Base-by-base conservation (phyloP, 2,888 invertebrate species). In the Nomada fabriciana region DNA sequence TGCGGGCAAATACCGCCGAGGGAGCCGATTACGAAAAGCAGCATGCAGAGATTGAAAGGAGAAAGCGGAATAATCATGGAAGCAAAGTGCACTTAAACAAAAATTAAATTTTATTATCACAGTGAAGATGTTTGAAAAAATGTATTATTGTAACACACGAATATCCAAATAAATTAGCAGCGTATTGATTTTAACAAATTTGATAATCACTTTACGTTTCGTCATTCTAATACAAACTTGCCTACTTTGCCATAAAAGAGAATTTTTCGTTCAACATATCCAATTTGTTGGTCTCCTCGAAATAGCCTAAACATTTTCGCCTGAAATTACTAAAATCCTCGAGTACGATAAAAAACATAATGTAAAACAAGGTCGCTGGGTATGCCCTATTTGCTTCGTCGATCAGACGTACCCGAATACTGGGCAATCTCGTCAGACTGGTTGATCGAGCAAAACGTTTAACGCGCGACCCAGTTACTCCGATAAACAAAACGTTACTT, bases 1-100 rank as follows among this genome's bases (percentile, higher is more conserved):
- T 83, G 78, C 82, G 73, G 61, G 83, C 83, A 83, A 83, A 82
- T 70, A 83, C 60, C 55, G 57, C 77, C 68, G 59, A 69, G 73
- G 70, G 73, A 65, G 64, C 73, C 55, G 68, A 82, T 82, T 74
- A 74, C 59, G 76, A 67, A 83, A 81, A 82, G 68, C 57, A 80
- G 63, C 53, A 50, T 43, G 67, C 63, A 53, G n/a, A 18, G 11
- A 67, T n/a, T 3, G 2, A 25, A 36, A 36, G 65, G 25, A 47
- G 36, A 52, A 65, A 43, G n/a, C 47, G 7, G 25, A 53, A 50
- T 53, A 63, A 60, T 61, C 52, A 13, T 59, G 5, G 1, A 29
- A 64, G 42, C 10, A 3, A 13, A 53, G 25, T 18, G 23, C 20
- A 4, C 15, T 11, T 18, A 50, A 50, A 52, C 15, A 36, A 55